Evolutionary conservation across 1,140 invertebrate genomes (phyloP).

Genomic region (Brachionus manjavacas): DNA sequence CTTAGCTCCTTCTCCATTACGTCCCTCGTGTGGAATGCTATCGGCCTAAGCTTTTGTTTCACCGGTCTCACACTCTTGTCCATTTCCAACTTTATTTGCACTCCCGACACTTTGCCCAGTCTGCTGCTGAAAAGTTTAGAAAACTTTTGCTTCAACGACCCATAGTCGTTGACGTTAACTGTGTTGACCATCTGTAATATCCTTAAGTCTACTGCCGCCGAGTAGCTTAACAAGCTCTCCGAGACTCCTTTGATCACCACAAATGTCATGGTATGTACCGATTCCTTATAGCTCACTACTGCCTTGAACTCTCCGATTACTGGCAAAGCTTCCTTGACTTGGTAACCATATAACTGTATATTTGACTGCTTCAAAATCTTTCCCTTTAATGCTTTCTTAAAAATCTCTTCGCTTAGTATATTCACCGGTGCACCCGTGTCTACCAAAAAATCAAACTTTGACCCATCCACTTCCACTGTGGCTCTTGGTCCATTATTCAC

Average conservation of each 20-base stretch:
- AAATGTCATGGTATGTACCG: not conserved
- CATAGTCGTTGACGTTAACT: not conserved
- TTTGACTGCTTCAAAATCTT: not conserved
- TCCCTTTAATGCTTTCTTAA: not conserved
- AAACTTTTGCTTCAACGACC: not conserved
- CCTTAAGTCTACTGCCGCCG: not conserved
- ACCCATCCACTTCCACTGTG: not conserved
- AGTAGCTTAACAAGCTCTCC: not conserved
- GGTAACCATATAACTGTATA: not conserved
- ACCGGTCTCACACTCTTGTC: not conserved
- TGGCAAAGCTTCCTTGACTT: conserved; percentile 9
- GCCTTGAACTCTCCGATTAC: not conserved
- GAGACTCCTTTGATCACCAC: not conserved
- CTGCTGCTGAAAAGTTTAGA: not conserved
- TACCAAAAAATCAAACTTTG: not conserved
- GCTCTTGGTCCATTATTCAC: not conserved
- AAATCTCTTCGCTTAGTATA: not conserved
- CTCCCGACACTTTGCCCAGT: not conserved
- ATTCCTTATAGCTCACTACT: not conserved
- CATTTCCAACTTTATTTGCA: not conserved
- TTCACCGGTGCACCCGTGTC: not conserved
- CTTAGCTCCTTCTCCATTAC: not conserved
- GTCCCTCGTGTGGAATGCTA: not conserved
- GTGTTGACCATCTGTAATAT: not conserved
- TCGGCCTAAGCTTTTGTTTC: not conserved